Evolutionary conservation across 2,888 invertebrate species (phyloP).

Genomic region (Nomada lathburiana): DNA sequence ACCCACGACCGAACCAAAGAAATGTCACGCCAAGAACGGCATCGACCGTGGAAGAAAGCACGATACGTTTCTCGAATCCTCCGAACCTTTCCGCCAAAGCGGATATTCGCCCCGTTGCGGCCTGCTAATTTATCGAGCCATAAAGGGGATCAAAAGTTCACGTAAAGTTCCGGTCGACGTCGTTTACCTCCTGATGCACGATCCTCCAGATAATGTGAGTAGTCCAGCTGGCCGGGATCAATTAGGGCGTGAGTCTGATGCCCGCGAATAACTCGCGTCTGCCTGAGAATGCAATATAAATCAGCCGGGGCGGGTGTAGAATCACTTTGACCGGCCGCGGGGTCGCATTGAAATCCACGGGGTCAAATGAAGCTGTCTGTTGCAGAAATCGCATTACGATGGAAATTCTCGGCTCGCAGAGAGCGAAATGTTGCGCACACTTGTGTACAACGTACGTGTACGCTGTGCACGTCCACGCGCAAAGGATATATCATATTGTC

Average conservation of each 20-base stretch:
- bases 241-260: neutral
- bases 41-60: neutral
- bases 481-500: neutral
- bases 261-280: conserved; percentile 13
- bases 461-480: neutral
- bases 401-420: conserved; percentile 29
- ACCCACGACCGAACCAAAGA: neutral
- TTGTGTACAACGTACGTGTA: no score
- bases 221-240: conserved; percentile 3
- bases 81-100: neutral
- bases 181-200: neutral
- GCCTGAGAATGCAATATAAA: conserved; percentile 34
- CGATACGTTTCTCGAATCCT: neutral
- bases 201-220: conserved; percentile 1
- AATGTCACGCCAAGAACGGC: neutral
- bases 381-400: conserved; percentile 46
- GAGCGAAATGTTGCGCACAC: neutral
- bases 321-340: conserved; percentile 37
- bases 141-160: conserved; percentile 20
- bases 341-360: conserved; percentile 29
- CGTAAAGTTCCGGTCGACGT: neutral
- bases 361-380: conserved; percentile 51
- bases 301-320: conserved; percentile 27
- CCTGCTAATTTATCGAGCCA: conserved; percentile 12
- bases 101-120: neutral